Percentiles rank a stretch among this genome's conserved stretches.
Evolutionary conservation across 2,113 vertebrate genomes (phyloP).

Genomic region (Epinephelus moara): DNA sequence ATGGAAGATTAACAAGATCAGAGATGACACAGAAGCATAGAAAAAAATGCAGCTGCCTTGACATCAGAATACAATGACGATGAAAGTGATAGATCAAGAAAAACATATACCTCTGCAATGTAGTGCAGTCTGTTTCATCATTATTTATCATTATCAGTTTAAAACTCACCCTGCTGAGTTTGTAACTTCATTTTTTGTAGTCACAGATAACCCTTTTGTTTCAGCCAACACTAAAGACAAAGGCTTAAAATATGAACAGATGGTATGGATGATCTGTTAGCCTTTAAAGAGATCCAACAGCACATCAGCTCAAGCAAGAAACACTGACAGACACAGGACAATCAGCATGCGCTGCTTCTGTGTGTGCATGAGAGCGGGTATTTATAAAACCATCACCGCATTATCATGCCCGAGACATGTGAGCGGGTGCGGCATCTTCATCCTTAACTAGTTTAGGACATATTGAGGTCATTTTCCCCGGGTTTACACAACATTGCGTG

Average conservation of each 20-base stretch:
- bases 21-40: conserved; percentile 25
- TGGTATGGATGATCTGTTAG: conserved; percentile 37
- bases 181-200: neutral
- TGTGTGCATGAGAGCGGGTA: conserved; percentile 29
- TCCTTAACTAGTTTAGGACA: conserved; percentile 80
- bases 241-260: conserved; percentile 47
- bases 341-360: conserved; percentile 36
- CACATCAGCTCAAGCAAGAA: conserved; percentile 37
- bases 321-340: conserved; percentile 24
- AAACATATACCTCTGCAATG: neutral
- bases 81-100: conserved; percentile 6
- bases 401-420: conserved; percentile 75
- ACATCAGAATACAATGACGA: neutral
- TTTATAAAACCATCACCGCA: conserved; percentile 59
- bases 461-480: conserved; percentile 80
- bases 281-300: conserved; percentile 18
- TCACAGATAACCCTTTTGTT: conserved; percentile 10
- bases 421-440: conserved; percentile 70
- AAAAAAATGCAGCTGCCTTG: conserved; percentile 2
- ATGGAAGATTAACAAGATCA: conserved; percentile 47
- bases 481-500: conserved; percentile 85
- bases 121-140: neutral
- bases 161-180: neutral
- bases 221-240: conserved; percentile 36
- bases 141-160: neutral